Conservation (phyloP, 2,113 vertebrate genomes). For the Clinocottus analis region DNA sequence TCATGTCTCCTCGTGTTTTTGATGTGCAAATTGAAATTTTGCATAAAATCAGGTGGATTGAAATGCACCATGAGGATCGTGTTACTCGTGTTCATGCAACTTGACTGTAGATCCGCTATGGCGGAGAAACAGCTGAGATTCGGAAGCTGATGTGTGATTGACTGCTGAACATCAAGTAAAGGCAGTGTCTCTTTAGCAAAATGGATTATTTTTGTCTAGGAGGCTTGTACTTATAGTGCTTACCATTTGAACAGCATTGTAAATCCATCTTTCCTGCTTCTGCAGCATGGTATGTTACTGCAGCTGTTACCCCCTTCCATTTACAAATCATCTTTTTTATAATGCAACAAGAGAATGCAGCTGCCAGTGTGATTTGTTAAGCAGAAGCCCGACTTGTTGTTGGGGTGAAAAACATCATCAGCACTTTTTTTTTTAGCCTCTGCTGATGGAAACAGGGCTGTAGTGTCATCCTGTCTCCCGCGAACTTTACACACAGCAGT, state of each 20-base stretch:
- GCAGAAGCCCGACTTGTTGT: slow-evolving; percentile 28
- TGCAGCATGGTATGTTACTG: slow-evolving; percentile 32
- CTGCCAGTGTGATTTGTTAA: slow-evolving; percentile 61
- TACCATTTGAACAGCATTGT: not conserved
- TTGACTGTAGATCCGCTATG: not conserved
- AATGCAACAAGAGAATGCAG: slow-evolving; percentile 40
- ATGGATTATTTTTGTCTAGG: slow-evolving; percentile 1
- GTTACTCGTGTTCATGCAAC: not conserved
- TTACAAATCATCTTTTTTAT: slow-evolving; percentile 52
- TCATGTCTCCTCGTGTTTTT: not conserved
- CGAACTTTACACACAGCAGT: slow-evolving; percentile 20
- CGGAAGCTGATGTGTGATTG: not conserved
- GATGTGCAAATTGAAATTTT: not conserved
- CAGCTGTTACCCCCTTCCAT: slow-evolving; percentile 56
- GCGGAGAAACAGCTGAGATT: not conserved
- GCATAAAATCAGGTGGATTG: not conserved
- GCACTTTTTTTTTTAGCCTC: slow-evolving; percentile 28
- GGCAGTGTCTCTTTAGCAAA: not conserved
- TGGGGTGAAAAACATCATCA: slow-evolving; percentile 34
- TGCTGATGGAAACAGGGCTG: slow-evolving; percentile 33
- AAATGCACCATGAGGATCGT: not conserved
- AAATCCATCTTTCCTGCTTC: slow-evolving; percentile 39
- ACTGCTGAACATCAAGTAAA: slow-evolving; percentile 8
- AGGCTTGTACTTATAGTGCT: not conserved
- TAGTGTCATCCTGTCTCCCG: slow-evolving; percentile 31